These are phyloP conservation scores for Isaurus tuberculatus DNA, from an alignment of 92 coral and sea anemone genomes.

Conservation along the genomic window DNA sequence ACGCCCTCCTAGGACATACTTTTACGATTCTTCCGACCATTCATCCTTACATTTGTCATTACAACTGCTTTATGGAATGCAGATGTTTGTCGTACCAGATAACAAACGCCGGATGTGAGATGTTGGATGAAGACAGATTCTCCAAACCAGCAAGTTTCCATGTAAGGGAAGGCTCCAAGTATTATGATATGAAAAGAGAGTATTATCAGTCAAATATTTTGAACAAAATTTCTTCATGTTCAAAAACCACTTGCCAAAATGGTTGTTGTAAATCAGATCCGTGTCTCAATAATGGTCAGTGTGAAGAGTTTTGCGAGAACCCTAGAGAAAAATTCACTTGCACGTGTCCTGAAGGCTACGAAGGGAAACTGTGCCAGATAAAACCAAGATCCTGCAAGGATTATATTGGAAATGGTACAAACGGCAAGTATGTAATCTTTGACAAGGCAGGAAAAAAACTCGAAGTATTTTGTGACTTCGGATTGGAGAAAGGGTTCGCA, in stretches of 20 bases:
- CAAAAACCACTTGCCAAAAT: background rate
- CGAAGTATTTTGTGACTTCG: background rate
- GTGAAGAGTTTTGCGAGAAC: background rate
- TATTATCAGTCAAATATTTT: no score
- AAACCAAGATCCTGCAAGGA: background rate
- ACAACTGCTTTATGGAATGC: conserved; percentile 2
- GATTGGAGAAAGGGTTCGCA: background rate
- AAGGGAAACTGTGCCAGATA: background rate
- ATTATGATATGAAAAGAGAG: background rate
- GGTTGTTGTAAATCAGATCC: background rate
- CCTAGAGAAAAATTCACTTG: background rate
- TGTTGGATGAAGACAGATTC: background rate
- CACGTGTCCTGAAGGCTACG: background rate
- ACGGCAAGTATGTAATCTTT: background rate
- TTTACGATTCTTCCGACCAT: background rate
- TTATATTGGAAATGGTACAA: background rate
- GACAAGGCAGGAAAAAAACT: background rate
- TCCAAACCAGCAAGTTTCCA: background rate
- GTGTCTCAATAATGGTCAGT: background rate
- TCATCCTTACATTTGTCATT: background rate
- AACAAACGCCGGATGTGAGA: background rate
- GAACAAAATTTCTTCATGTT: no score
- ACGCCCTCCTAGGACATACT: background rate
- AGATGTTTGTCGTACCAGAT: background rate
- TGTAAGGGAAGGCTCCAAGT: background rate